A percentile compares a stretch with the other conserved stretches of the same genome.
Evolutionary conservation across 2,797 vertebrate species (phyloP).

Genomic region (Triplophysa bombifrons): DNA sequence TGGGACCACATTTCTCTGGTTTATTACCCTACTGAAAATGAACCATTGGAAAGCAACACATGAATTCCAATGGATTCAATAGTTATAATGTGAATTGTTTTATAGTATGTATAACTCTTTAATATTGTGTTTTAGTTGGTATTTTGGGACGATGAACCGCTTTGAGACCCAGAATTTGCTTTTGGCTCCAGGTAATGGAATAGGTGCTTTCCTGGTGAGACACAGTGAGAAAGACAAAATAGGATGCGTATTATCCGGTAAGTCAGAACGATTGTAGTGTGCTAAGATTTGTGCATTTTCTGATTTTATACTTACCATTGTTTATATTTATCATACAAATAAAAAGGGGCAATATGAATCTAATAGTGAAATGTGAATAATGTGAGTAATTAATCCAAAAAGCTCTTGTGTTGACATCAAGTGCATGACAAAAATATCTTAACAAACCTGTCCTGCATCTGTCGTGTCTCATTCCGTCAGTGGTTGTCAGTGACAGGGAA

Average conservation of each 20-base stretch:
- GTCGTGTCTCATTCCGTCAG: conserved; percentile 48
- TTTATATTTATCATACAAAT: background rate
- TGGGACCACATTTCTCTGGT: too few species aligned
- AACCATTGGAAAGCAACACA: too few species aligned
- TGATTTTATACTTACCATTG: too few species aligned
- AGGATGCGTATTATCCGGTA: conserved; percentile 68
- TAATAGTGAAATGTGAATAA: too few species aligned
- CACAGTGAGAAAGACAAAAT: conserved; percentile 65
- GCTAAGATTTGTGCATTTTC: background rate
- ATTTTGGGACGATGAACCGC: conserved; percentile 70
- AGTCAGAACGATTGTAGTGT: background rate
- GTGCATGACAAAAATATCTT: background rate
- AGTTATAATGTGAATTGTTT: background rate
- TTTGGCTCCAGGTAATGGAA: conserved; percentile 54
- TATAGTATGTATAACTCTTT: background rate
- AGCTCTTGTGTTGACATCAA: too few species aligned
- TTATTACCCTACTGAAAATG: too few species aligned
- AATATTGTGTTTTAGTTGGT: conserved; percentile 65
- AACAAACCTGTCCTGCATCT: background rate
- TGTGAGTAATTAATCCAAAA: too few species aligned
- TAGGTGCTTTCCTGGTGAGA: conserved; percentile 67
- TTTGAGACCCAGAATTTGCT: conserved; percentile 64
- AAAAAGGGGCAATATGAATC: too few species aligned
- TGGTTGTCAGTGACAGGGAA: conserved; percentile 40
- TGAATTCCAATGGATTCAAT: too few species aligned